A percentile compares a stretch with the other conserved stretches of the same genome.
Conservation (phyloP, 1,140 invertebrate genomes). For the Heliconius melpomene region DNA sequence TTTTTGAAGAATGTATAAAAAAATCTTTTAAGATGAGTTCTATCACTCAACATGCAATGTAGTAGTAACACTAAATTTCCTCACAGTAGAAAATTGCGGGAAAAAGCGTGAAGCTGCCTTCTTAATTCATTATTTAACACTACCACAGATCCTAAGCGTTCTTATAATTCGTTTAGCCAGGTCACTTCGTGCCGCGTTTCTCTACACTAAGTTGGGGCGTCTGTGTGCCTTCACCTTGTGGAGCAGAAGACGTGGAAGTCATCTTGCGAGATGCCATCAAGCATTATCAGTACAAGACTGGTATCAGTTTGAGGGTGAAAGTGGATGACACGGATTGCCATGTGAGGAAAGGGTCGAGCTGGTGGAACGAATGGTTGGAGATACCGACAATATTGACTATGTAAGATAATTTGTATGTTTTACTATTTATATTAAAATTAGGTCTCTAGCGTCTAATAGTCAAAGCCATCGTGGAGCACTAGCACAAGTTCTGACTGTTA, state of each 20-base stretch:
- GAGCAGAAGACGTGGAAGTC: constrained; percentile 81
- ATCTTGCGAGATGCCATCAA: constrained; percentile 81
- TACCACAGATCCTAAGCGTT: constrained; percentile 44
- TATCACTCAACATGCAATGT: neutral
- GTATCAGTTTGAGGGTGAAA: constrained; percentile 81
- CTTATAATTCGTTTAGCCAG: constrained; percentile 81
- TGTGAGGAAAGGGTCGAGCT: constrained; percentile 70
- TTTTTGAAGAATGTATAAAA: no score
- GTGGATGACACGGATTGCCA: constrained; percentile 84
- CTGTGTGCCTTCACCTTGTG: constrained; percentile 85
- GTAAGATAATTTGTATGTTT: constrained; percentile 51
- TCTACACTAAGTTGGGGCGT: constrained; percentile 86
- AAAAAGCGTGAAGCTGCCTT: neutral
- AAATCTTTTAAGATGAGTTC: neutral
- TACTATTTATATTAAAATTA: neutral
- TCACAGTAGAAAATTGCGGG: no score
- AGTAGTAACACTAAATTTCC: no score
- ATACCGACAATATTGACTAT: constrained; percentile 73
- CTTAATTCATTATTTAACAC: neutral
- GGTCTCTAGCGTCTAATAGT: no score
- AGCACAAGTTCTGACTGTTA: no score
- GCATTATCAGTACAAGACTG: constrained; percentile 82
- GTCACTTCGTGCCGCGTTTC: constrained; percentile 86
- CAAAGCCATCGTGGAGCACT: no score
- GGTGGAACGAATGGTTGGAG: constrained; percentile 75